A percentile compares a stretch with the other conserved stretches of the same genome.
Conservation (phyloP, 2,797 vertebrate genomes). For the Rhinatrema bivittatum region DNA sequence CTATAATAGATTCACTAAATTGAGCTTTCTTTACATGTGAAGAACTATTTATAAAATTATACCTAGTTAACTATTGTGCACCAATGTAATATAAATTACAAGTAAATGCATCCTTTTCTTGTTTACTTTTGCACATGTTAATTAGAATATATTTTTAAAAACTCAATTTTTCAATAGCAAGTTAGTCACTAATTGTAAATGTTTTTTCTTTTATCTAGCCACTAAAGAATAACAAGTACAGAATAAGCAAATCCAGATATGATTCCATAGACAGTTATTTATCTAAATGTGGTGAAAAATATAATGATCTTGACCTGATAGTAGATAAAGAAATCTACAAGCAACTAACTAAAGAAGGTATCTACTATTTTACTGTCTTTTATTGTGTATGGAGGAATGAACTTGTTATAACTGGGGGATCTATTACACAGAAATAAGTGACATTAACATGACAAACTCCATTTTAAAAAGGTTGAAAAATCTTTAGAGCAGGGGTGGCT, state of each 20-base stretch:
- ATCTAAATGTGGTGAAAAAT: constrained; percentile 90
- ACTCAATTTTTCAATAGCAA: background rate
- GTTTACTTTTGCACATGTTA: background rate
- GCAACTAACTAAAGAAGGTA: constrained; percentile 84
- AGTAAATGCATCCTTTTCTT: background rate
- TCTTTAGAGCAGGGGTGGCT: no score
- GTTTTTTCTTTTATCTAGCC: constrained; percentile 57
- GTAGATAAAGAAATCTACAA: constrained; percentile 86
- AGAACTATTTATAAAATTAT: no score
- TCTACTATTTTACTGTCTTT: constrained; percentile 17
- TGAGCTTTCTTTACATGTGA: no score
- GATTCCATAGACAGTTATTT: constrained; percentile 98
- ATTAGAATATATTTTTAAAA: background rate
- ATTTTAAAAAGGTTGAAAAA: no score
- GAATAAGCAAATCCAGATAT: constrained; percentile 95
- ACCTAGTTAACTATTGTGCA: no score
- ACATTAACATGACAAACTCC: no score
- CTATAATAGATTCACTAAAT: no score
- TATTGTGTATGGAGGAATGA: no score
- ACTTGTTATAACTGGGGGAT: no score
- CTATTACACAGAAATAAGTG: no score
- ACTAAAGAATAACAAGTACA: constrained; percentile 85
- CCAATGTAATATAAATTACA: no score
- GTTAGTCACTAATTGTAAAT: no score
- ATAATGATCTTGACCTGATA: constrained; percentile 93